phyloP scores from a whole-genome alignment of 2,797 vertebrate species.

The Eulemur albifrons region DNA sequence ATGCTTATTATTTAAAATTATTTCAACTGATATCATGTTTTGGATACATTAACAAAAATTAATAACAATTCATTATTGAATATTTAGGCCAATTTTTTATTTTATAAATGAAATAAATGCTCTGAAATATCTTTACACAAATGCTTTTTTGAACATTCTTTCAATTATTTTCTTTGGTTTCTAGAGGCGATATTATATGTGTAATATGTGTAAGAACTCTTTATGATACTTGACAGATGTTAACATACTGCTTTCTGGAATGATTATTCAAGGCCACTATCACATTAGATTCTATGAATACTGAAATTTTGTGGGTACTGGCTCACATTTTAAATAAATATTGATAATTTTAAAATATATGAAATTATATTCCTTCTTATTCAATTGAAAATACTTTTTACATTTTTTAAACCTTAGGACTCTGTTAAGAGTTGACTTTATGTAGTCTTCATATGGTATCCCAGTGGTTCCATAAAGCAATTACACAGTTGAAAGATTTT shows the following conservation, averaged over 20 bases:
- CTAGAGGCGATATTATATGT: not conserved
- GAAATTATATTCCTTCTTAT: not conserved
- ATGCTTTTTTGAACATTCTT: not conserved
- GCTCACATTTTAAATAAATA: not conserved
- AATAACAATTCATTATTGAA: not conserved
- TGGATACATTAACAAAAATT: not conserved
- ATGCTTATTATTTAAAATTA: not conserved
- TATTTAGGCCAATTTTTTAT: not conserved
- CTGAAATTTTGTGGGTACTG: not conserved
- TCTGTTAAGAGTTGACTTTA: not conserved
- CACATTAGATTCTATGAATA: not conserved
- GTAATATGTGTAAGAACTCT: not conserved
- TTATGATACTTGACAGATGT: not conserved
- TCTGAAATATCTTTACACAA: not conserved
- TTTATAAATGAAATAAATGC: not conserved
- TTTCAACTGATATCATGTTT: not conserved
- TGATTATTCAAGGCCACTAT: not conserved
- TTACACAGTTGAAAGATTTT: not conserved
- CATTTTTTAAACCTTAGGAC: not conserved
- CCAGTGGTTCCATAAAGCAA: not conserved
- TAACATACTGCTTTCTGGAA: not conserved
- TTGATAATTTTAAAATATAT: not conserved
- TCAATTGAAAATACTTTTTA: not conserved
- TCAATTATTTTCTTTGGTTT: not conserved
- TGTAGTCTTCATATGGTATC: not conserved